A percentile compares a stretch with the other conserved stretches of the same genome.
phyloP scores from a whole-genome alignment of 2,797 vertebrate genomes.

The Chromis chromis region DNA sequence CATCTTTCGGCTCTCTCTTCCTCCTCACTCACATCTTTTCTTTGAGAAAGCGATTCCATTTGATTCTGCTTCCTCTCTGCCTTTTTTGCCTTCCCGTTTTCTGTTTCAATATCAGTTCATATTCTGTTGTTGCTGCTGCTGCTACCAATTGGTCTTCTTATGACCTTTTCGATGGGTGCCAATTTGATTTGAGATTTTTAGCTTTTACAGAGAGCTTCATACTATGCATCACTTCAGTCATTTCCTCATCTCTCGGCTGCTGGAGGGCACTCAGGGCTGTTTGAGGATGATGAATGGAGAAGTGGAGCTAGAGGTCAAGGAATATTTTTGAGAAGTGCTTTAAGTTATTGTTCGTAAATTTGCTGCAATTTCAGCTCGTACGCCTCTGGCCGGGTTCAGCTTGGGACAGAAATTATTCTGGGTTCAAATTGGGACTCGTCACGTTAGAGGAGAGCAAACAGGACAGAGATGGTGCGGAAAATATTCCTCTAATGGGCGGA shows the following conservation, averaged over 20 bases:
- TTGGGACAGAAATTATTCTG: background rate
- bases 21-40: background rate
- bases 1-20: background rate
- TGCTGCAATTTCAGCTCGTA: background rate
- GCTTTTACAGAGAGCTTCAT: too few relatives aligned
- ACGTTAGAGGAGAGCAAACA: background rate
- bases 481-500: constrained; percentile 16
- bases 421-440: constrained; percentile 11
- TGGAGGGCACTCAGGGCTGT: background rate
- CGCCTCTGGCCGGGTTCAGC: background rate
- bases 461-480: too few relatives aligned
- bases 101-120: background rate
- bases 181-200: too few relatives aligned
- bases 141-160: too few relatives aligned
- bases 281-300: constrained; percentile 6
- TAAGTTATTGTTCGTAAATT: constrained; percentile 7
- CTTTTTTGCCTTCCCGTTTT: background rate
- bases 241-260: background rate
- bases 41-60: too few relatives aligned
- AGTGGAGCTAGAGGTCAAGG: constrained; percentile 10
- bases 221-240: too few relatives aligned
- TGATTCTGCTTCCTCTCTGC: too few relatives aligned
- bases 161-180: too few relatives aligned
- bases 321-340: constrained; percentile 15
- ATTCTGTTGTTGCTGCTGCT: too few relatives aligned